These are phyloP conservation scores for Lagorchestes hirsutus DNA, from an alignment of 2,797 vertebrate genomes.

Conservation along the genomic window DNA sequence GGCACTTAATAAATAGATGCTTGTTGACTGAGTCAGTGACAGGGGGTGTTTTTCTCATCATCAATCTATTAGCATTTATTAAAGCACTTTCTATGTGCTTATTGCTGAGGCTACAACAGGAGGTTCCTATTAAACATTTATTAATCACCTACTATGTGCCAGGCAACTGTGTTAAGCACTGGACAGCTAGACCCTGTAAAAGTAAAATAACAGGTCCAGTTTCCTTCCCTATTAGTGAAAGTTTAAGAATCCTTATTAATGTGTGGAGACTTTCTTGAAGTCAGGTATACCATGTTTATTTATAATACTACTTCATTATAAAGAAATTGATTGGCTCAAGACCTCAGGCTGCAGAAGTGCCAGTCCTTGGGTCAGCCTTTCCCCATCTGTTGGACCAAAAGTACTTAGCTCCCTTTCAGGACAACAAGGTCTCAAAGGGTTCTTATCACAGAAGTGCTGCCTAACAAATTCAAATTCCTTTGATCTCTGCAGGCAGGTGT, in stretches of 20 bases:
- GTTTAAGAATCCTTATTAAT: not conserved
- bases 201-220: not conserved
- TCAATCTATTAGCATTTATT: too few relatives aligned
- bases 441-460: constrained; percentile 2
- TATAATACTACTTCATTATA: constrained; percentile 53
- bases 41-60: too few relatives aligned
- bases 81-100: too few relatives aligned
- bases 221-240: not conserved
- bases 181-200: too few relatives aligned
- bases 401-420: constrained; percentile 19
- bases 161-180: too few relatives aligned
- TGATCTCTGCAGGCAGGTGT: constrained; percentile 11
- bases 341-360: constrained; percentile 7
- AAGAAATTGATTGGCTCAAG: constrained; percentile 48
- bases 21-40: too few relatives aligned
- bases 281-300: constrained; percentile 52
- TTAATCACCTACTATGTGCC: too few relatives aligned
- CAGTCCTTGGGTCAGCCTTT: constrained; percentile 5
- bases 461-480: constrained; percentile 45
- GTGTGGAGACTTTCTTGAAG: not conserved
- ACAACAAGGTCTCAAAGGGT: not conserved
- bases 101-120: too few relatives aligned
- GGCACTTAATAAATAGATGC: too few relatives aligned
- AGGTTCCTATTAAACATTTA: too few relatives aligned
- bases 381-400: not conserved